These are phyloP conservation scores for Sceliomorpha sp. DNA, from an alignment of 2,888 invertebrate species.

Conservation along the genomic window DNA sequence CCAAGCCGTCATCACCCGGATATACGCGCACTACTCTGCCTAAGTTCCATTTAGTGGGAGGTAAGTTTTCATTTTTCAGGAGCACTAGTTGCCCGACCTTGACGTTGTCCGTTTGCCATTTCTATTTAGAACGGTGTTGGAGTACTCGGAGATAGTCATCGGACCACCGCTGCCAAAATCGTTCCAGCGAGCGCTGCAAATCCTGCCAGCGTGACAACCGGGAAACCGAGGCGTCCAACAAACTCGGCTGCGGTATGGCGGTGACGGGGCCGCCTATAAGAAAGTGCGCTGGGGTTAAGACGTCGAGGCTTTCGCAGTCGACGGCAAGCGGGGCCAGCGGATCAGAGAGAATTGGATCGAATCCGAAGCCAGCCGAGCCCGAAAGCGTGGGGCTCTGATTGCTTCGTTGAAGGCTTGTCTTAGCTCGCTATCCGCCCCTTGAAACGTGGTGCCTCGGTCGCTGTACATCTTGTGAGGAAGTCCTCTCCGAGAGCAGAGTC, in stretches of 20 bases:
- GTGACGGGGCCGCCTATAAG: conserved; percentile 3
- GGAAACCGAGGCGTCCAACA: background rate
- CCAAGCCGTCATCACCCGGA: conserved; percentile 5
- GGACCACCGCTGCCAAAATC: conserved; percentile 1
- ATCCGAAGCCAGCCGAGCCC: too few relatives aligned
- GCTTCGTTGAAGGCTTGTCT: too few relatives aligned
- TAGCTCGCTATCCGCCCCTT: too few relatives aligned
- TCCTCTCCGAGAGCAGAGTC: too few relatives aligned
- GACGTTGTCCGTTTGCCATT: background rate
- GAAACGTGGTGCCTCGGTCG: too few relatives aligned
- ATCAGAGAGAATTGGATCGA: too few relatives aligned
- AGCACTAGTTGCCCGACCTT: conserved; percentile 12
- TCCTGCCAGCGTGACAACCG: background rate
- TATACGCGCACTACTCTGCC: background rate
- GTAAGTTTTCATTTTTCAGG: conserved; percentile 1
- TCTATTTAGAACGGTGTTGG: conserved; percentile 15
- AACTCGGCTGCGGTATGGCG: conserved; percentile 1
- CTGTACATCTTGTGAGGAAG: too few relatives aligned
- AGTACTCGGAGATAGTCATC: conserved; percentile 13
- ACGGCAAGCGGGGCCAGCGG: conserved; percentile 1
- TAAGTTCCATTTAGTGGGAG: conserved; percentile 14
- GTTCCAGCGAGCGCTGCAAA: background rate
- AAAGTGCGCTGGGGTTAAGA: conserved; percentile 10
- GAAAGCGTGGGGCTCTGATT: too few relatives aligned
- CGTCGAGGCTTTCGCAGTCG: background rate